Conservation (phyloP, 2,888 invertebrate genomes). For the Patella depressa region DNA sequence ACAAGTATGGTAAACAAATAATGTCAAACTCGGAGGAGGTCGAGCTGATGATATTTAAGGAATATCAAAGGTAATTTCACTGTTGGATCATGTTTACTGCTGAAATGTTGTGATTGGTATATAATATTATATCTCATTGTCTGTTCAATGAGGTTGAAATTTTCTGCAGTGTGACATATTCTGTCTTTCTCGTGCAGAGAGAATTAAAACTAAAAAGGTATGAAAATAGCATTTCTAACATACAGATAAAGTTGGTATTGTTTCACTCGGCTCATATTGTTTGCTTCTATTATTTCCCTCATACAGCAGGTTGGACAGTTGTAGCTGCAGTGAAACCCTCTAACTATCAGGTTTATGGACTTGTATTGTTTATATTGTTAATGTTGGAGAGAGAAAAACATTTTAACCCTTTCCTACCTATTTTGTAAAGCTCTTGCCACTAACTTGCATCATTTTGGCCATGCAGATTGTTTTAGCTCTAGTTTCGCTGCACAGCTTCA, state of each 20-base stretch:
- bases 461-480: constrained; percentile 2
- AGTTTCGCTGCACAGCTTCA: constrained; percentile 3
- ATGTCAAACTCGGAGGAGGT: too few species aligned
- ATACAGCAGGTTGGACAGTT: constrained; percentile 5
- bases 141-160: neutral
- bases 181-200: too few species aligned
- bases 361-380: constrained; percentile 9
- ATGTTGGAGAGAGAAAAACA: constrained; percentile 9
- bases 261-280: constrained; percentile 10
- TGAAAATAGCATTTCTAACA: too few species aligned
- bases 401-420: constrained; percentile 13
- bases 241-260: constrained; percentile 3
- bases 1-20: too few species aligned
- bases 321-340: constrained; percentile 11
- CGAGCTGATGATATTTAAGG: too few species aligned
- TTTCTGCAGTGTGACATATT: too few species aligned
- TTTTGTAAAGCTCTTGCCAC: constrained; percentile 9
- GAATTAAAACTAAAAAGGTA: too few species aligned
- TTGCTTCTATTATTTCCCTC: constrained; percentile 10
- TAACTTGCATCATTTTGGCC: constrained; percentile 12
- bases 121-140: neutral
- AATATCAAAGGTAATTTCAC: too few species aligned
- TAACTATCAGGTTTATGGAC: constrained; percentile 7
- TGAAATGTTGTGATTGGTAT: too few species aligned
- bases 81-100: too few species aligned